Base-by-base conservation (phyloP, 2,113 vertebrate species). In the Oreotrochilus melanogaster region DNA sequence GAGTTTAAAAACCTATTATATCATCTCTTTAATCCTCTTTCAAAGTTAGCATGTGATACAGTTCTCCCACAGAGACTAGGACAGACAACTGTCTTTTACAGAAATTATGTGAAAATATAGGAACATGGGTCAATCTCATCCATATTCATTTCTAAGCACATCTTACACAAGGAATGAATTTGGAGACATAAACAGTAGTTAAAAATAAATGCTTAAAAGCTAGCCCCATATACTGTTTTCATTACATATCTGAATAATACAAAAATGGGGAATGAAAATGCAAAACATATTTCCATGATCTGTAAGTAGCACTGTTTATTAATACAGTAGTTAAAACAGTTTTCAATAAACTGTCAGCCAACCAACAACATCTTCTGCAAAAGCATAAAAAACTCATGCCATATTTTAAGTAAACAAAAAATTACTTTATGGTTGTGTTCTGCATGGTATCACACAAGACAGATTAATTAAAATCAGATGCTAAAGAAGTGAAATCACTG, bases 201-300 rank as follows among this genome's bases (percentile, higher is more conserved):
- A 96, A 94, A 97, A 97, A 94, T 93, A 96, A 95, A 86, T 69
- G 35, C 35, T 61, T 91, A 74, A 86, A 95, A 91, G 21, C 80
- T 85, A 84, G 37, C 8, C 39, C 43, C 35, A 31, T 92, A 66
- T 64, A 91, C 39, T 95, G 83, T 92, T 97, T 95, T 97, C 73
- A 75, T 94, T 92, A 91, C 31, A 42, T 83, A 83, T 78, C 73
- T 89, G 76, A 81, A 62, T 67, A 86, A 91, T 45, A 86, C 48
- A 93, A 92, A 94, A 88, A 35, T 30, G 67, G 60, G 56, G 83
- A 91, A 90, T 74, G 83, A 92, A 96, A 96, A 92, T 87, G 56
- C 53, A 91, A 92, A 95, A 86, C 88, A 94, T 81, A 91, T 94
- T 96, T 86, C 18, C 28, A 35, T 35, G 72, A 48, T 88, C 79